A percentile compares a stretch with the other conserved stretches of the same genome.
Conservation (phyloP, 1,140 invertebrate genomes). For the Hypsibius dujardini region DNA sequence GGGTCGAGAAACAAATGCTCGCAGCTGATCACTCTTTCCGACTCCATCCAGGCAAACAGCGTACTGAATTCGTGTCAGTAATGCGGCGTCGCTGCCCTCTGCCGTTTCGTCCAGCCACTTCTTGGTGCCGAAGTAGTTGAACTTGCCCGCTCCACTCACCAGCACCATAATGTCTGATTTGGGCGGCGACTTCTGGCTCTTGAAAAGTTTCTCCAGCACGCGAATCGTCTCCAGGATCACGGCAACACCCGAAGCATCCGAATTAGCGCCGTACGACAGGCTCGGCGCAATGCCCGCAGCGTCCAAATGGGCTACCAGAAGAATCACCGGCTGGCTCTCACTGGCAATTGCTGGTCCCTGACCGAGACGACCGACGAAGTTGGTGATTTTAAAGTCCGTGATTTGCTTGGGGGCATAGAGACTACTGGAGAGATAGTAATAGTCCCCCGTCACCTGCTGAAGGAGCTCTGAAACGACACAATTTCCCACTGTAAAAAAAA, state of each 20-base stretch:
- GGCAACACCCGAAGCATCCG: slow-evolving; percentile 78
- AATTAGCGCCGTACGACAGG: slow-evolving; percentile 65
- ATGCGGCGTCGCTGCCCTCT: slow-evolving; percentile 44
- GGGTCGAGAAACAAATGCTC: slow-evolving; percentile 86
- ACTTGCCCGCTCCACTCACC: slow-evolving; percentile 71
- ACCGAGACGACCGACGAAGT: background rate
- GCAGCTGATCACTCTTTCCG: slow-evolving; percentile 44
- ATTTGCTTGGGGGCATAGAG: background rate
- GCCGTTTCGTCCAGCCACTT: slow-evolving; percentile 87
- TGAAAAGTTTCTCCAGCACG: background rate
- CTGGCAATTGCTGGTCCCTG: background rate
- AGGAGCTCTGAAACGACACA: background rate
- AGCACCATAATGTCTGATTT: slow-evolving; percentile 71
- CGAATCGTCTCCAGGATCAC: slow-evolving; percentile 25
- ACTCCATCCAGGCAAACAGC: slow-evolving; percentile 79
- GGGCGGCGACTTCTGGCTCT: background rate
- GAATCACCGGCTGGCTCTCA: slow-evolving; percentile 24
- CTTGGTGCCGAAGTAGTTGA: slow-evolving; percentile 87
- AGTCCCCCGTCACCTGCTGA: slow-evolving; percentile 11
- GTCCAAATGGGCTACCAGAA: slow-evolving; percentile 77
- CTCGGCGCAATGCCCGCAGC: slow-evolving; percentile 65
- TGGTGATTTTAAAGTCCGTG: background rate
- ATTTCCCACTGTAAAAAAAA: no score
- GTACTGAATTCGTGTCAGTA: slow-evolving; percentile 58
- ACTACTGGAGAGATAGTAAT: slow-evolving; percentile 4